Conservation (phyloP, 2,888 invertebrate genomes). For the Tethea ocularis region DNA sequence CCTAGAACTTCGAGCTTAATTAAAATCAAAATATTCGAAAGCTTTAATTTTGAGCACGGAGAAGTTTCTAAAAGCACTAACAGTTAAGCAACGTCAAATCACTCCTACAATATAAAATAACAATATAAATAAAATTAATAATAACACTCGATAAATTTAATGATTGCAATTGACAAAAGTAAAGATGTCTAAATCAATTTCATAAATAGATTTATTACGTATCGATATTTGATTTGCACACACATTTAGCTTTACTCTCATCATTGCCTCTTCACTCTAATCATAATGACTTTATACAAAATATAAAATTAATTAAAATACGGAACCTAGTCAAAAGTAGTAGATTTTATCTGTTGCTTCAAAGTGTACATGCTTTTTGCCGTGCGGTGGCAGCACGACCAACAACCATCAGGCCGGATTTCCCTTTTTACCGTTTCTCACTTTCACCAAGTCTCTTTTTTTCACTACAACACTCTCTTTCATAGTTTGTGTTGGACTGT, state of each 20-base stretch:
- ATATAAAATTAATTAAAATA: background rate
- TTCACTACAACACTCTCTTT: constrained; percentile 29
- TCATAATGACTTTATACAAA: background rate
- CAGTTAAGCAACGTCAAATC: constrained; percentile 29
- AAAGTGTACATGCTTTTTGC: constrained; percentile 79
- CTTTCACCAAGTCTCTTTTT: constrained; percentile 37
- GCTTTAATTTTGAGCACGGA: constrained; percentile 31
- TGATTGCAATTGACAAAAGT: background rate
- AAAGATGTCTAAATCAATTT: too few relatives aligned
- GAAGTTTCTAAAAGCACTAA: constrained; percentile 28
- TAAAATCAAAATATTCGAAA: constrained; percentile 16
- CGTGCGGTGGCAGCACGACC: constrained; percentile 68
- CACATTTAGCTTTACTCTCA: background rate
- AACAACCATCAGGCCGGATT: constrained; percentile 73
- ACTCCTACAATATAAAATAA: constrained; percentile 8
- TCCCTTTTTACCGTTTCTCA: constrained; percentile 40
- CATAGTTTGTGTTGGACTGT: constrained; percentile 24
- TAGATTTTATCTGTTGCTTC: constrained; percentile 72
- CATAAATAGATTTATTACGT: too few relatives aligned
- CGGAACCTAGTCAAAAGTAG: constrained; percentile 57
- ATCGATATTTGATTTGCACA: too few relatives aligned
- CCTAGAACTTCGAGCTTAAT: constrained; percentile 3
- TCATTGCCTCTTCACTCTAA: background rate
- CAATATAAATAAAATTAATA: background rate
- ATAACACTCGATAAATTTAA: background rate